phyloP scores from a whole-genome alignment of 2,888 invertebrate species.

The Phalera bucephala region DNA sequence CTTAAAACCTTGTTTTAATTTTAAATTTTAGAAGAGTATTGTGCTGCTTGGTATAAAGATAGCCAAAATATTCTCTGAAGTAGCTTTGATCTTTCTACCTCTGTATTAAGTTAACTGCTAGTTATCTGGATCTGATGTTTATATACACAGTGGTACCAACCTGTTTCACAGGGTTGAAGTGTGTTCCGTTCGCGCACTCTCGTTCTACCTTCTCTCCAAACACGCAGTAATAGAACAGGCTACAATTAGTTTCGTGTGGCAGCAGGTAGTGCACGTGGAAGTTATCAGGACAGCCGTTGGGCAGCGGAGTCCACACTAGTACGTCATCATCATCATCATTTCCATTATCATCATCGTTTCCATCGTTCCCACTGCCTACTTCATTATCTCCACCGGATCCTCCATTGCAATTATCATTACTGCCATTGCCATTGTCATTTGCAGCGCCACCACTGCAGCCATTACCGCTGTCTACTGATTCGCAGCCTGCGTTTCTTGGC shows the following conservation, averaged over 20 bases:
- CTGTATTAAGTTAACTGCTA: no score
- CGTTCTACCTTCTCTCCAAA: slow-evolving; percentile 37
- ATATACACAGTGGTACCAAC: no score
- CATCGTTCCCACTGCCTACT: neutral
- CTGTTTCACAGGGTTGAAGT: slow-evolving; percentile 49
- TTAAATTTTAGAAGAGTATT: no score
- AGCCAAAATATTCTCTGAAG: no score
- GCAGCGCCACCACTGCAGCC: neutral
- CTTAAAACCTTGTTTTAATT: no score
- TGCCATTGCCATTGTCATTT: neutral
- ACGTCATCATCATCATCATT: neutral
- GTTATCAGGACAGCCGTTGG: slow-evolving; percentile 47
- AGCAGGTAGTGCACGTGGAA: slow-evolving; percentile 36
- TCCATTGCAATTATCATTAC: neutral
- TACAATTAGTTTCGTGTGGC: slow-evolving; percentile 48
- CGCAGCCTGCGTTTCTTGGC: slow-evolving; percentile 30
- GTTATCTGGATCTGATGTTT: no score
- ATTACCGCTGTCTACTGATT: slow-evolving; percentile 5
- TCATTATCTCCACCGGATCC: neutral
- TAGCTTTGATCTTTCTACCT: no score
- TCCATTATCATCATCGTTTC: neutral
- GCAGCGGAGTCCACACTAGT: slow-evolving; percentile 10
- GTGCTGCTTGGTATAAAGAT: no score
- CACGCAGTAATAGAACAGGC: slow-evolving; percentile 50
- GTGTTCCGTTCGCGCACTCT: slow-evolving; percentile 35